phyloP scores from a whole-genome alignment of 2,888 invertebrate genomes.

The Rhamnusium bicolor region DNA sequence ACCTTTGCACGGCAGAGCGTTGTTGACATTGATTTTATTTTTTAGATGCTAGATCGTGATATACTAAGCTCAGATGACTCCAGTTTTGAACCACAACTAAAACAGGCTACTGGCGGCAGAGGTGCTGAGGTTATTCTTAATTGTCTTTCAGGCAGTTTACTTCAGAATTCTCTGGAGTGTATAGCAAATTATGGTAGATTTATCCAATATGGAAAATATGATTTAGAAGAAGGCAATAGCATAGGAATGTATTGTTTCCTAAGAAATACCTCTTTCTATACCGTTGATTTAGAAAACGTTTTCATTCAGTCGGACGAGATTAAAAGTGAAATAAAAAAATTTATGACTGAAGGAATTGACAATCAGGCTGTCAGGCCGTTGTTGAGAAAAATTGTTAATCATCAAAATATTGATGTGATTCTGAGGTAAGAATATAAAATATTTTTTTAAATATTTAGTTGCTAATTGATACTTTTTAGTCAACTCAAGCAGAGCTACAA shows the following conservation, averaged over 20 bases:
- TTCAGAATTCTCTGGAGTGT: conserved; percentile 80
- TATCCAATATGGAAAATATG: conserved; percentile 89
- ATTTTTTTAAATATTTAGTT: conserved; percentile 4
- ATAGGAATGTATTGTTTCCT: conserved; percentile 84
- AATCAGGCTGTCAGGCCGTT: conserved; percentile 81
- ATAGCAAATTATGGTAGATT: conserved; percentile 79
- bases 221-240: conserved; percentile 78
- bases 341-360: conserved; percentile 78
- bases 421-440: conserved; percentile 72
- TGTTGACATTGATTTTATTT: conserved; percentile 18
- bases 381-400: conserved; percentile 76
- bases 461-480: conserved; percentile 46
- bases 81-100: conserved; percentile 89
- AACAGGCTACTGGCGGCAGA: conserved; percentile 84
- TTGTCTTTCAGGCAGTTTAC: conserved; percentile 91
- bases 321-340: conserved; percentile 73
- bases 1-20: too few species aligned
- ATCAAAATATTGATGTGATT: conserved; percentile 79
- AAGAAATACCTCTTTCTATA: conserved; percentile 85
- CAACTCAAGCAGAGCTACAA: conserved; percentile 59
- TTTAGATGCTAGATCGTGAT: conserved; percentile 63
- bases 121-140: conserved; percentile 95
- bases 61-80: conserved; percentile 72
- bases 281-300: conserved; percentile 82
- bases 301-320: conserved; percentile 73